phyloP scores from a whole-genome alignment of 92 coral and sea anemone species.

The Zoanthus solanderi region DNA sequence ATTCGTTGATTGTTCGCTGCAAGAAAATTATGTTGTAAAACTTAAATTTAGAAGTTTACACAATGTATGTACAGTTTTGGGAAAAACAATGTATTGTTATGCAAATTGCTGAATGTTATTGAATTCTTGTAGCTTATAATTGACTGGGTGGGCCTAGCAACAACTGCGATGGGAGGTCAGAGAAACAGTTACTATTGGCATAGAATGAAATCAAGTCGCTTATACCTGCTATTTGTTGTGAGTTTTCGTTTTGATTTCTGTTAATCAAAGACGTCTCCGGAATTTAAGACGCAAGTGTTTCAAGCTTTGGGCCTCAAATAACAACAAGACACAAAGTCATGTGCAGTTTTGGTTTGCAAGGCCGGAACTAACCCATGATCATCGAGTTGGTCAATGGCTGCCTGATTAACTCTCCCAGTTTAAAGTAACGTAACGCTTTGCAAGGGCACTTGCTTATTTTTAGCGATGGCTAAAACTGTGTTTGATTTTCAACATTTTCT shows the following conservation, averaged over 20 bases:
- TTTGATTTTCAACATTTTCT: not conserved
- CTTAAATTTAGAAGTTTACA: not conserved
- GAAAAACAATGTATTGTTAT: conserved; percentile 22
- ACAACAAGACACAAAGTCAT: too few species aligned
- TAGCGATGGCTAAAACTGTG: not conserved
- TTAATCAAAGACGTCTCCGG: not conserved
- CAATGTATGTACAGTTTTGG: not conserved
- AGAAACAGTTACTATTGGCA: not conserved
- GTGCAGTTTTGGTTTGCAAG: too few species aligned
- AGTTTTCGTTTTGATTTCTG: not conserved
- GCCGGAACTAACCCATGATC: too few species aligned
- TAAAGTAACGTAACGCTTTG: too few species aligned
- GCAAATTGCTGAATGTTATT: not conserved
- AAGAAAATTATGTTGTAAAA: not conserved
- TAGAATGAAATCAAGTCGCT: not conserved
- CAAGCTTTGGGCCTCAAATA: too few species aligned
- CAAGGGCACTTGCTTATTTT: not conserved
- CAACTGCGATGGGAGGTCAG: not conserved
- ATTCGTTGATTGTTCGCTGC: too few species aligned
- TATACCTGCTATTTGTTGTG: not conserved
- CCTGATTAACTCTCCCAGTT: too few species aligned
- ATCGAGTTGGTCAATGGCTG: too few species aligned
- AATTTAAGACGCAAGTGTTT: not conserved
- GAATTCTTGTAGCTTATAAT: not conserved
- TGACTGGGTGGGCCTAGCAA: conserved; percentile 9